These are phyloP conservation scores for Drosophila leontia DNA, from an alignment of 1,140 invertebrate genomes.

Conservation along the genomic window DNA sequence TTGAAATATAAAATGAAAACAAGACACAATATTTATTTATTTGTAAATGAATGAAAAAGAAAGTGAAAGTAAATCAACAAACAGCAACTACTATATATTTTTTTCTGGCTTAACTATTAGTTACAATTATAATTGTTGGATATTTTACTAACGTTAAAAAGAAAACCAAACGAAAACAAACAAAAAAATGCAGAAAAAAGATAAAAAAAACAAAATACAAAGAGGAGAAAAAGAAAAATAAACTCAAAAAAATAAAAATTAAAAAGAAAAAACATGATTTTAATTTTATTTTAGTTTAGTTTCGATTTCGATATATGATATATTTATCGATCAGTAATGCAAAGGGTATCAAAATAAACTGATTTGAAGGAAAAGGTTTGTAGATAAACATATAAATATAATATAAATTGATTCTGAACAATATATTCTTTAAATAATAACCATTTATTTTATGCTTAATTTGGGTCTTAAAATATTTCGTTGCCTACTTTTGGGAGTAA, in stretches of 20 bases:
- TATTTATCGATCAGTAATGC: background rate
- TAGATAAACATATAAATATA: no score
- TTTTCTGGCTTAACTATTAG: conserved; percentile 80
- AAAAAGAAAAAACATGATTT: background rate
- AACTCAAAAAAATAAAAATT: conserved; percentile 60
- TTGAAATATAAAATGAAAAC: conserved; percentile 32
- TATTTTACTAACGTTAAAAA: conserved; percentile 82
- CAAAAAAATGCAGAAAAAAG: conserved; percentile 39
- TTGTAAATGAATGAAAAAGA: conserved; percentile 55
- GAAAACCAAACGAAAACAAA: conserved; percentile 56
- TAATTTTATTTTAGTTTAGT: background rate
- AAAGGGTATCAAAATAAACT: no score
- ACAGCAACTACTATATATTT: conserved; percentile 66
- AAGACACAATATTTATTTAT: conserved; percentile 77
- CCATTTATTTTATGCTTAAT: no score
- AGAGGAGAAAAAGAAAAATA: conserved; percentile 61
- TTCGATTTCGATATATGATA: background rate
- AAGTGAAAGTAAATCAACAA: conserved; percentile 21
- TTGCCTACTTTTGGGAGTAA: no score
- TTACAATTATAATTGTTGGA: conserved; percentile 80
- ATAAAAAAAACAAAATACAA: conserved; percentile 29
- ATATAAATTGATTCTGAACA: no score
- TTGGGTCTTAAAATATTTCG: no score
- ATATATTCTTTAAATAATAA: no score
- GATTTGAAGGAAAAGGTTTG: no score